phyloP scores from a whole-genome alignment of 2,113 vertebrate species.

The Vimba vimba region DNA sequence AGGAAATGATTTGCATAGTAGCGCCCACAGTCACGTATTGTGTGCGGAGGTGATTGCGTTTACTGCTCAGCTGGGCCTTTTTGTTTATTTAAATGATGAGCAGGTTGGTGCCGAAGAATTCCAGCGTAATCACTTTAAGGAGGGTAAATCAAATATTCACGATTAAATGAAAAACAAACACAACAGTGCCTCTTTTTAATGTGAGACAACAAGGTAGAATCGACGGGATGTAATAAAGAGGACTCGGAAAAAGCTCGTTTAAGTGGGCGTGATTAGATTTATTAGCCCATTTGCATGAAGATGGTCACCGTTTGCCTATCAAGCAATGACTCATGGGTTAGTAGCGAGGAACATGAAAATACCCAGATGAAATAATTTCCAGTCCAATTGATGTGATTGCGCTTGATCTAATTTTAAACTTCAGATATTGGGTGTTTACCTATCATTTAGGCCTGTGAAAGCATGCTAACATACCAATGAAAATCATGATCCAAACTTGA shows the following conservation, averaged over 20 bases:
- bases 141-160: slow-evolving; percentile 69
- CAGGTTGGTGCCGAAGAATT: slow-evolving; percentile 45
- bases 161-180: slow-evolving; percentile 74
- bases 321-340: slow-evolving; percentile 64
- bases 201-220: slow-evolving; percentile 64
- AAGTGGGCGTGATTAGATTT: slow-evolving; percentile 71
- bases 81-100: slow-evolving; percentile 57
- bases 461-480: not conserved
- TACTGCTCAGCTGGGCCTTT: slow-evolving; percentile 37
- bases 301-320: slow-evolving; percentile 62
- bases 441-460: not conserved
- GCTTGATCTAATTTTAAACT: slow-evolving; percentile 21
- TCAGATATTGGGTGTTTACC: not conserved
- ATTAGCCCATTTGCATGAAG: slow-evolving; percentile 72
- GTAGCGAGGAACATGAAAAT: slow-evolving; percentile 58
- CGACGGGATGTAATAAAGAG: slow-evolving; percentile 69
- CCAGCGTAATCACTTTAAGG: slow-evolving; percentile 66
- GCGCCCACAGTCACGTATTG: slow-evolving; percentile 18
- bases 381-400: not conserved
- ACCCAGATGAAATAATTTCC: slow-evolving; percentile 46
- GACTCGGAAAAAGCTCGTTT: slow-evolving; percentile 66
- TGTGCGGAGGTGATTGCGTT: slow-evolving; percentile 23
- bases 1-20: not conserved
- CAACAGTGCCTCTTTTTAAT: slow-evolving; percentile 66
- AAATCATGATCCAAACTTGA: not conserved